phyloP scores from a whole-genome alignment of 2,113 vertebrate species.

The Onychorhynchus coronatus region DNA sequence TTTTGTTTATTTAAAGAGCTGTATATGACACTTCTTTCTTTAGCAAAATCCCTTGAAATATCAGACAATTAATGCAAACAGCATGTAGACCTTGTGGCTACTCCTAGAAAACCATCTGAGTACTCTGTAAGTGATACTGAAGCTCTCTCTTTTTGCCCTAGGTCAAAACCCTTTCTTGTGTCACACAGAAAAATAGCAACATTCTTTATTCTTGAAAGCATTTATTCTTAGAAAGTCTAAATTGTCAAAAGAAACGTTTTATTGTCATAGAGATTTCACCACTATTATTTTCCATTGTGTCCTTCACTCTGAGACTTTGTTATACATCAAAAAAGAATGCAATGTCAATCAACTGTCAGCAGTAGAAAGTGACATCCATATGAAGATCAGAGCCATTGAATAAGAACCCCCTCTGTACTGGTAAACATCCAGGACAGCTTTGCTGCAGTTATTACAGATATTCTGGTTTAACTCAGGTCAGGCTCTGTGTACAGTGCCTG shows the following conservation, averaged over 20 bases:
- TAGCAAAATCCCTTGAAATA: slow-evolving; percentile 59
- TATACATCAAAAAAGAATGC: neutral
- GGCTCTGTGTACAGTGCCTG: neutral
- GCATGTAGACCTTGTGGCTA: neutral
- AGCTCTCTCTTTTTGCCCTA: neutral
- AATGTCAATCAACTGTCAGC: neutral
- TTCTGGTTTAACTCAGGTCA: neutral
- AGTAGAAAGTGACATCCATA: neutral
- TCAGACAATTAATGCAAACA: neutral
- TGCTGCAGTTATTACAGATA: neutral
- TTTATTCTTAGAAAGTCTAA: slow-evolving; percentile 1
- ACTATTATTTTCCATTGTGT: neutral
- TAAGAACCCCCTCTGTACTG: neutral
- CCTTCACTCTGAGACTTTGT: neutral
- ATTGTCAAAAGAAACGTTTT: neutral
- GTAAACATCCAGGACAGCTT: slow-evolving; percentile 16
- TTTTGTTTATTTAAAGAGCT: slow-evolving; percentile 21
- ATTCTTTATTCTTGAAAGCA: neutral
- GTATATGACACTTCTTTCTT: neutral
- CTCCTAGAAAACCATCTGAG: neutral
- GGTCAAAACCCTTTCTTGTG: neutral
- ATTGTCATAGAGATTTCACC: neutral
- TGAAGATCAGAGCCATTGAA: neutral
- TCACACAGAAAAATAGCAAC: neutral
- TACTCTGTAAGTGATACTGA: neutral